phyloP scores from a whole-genome alignment of 1,140 invertebrate species.

The Sitobion miscanthi region DNA sequence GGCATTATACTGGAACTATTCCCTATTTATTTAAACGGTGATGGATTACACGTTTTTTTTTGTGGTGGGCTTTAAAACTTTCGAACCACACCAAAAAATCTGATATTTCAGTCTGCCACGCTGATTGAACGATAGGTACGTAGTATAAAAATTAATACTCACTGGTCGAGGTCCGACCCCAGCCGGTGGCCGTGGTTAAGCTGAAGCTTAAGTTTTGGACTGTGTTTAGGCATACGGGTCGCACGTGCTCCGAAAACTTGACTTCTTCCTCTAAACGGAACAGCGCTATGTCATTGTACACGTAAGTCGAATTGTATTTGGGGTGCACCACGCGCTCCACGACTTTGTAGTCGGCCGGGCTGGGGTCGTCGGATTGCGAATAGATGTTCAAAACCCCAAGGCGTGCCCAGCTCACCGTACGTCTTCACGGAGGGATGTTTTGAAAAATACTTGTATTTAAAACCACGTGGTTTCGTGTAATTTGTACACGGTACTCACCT shows the following conservation, averaged over 20 bases:
- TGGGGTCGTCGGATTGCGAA: conserved; percentile 58
- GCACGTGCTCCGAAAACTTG: conserved; percentile 61
- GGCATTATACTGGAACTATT: not conserved
- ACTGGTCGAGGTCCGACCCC: conserved; percentile 63
- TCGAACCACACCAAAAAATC: not conserved
- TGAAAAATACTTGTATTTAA: not conserved
- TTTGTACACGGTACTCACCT: conserved; percentile 53
- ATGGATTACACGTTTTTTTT: not conserved
- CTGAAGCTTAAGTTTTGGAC: not conserved
- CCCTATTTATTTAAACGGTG: not conserved
- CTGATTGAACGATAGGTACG: not conserved
- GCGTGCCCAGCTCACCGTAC: conserved; percentile 58
- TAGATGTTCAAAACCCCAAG: conserved; percentile 61
- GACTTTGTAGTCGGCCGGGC: conserved; percentile 58
- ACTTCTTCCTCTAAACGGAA: conserved; percentile 64
- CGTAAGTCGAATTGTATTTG: conserved; percentile 61
- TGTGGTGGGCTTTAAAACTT: not conserved
- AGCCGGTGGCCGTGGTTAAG: conserved; percentile 65
- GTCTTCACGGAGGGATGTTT: conserved; percentile 41
- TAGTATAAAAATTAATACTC: conserved; percentile 37
- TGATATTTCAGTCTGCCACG: not conserved
- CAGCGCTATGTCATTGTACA: conserved; percentile 72
- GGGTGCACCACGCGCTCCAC: conserved; percentile 62
- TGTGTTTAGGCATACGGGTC: conserved; percentile 64
- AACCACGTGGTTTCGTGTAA: not conserved